Evolutionary conservation across 2,888 invertebrate species (phyloP).

Genomic region (Sturmia bella): DNA sequence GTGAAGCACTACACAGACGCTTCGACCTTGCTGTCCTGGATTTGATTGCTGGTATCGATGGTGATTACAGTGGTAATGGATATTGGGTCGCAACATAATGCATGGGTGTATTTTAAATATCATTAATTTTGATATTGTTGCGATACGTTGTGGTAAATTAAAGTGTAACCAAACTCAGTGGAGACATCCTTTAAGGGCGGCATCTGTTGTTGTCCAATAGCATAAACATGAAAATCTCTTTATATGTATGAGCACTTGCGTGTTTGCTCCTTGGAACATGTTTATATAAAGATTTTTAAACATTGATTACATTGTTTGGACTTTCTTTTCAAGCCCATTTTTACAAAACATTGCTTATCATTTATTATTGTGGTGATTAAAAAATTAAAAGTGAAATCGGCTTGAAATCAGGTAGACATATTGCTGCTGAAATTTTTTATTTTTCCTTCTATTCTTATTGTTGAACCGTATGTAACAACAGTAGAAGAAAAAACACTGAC

Average conservation of each 20-base stretch:
- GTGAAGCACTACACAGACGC: constrained; percentile 1
- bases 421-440: no score
- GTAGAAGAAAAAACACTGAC: no score
- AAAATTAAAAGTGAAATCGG: no score
- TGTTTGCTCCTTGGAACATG: no score
- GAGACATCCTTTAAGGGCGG: background rate
- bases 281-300: no score
- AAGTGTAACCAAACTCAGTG: constrained; percentile 9
- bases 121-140: constrained; percentile 65
- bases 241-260: background rate
- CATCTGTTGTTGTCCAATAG: constrained; percentile 26
- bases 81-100: constrained; percentile 60
- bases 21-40: background rate
- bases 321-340: no score
- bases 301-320: no score
- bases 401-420: no score
- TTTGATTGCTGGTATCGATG: constrained; percentile 36
- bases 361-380: no score
- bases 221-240: constrained; percentile 10
- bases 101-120: constrained; percentile 62
- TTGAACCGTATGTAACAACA: no score
- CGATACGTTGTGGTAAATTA: constrained; percentile 32
- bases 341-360: no score
- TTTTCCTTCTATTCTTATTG: no score
- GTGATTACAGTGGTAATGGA: constrained; percentile 58